Conservation (phyloP, 1,140 invertebrate genomes). For the Bombus polaris region DNA sequence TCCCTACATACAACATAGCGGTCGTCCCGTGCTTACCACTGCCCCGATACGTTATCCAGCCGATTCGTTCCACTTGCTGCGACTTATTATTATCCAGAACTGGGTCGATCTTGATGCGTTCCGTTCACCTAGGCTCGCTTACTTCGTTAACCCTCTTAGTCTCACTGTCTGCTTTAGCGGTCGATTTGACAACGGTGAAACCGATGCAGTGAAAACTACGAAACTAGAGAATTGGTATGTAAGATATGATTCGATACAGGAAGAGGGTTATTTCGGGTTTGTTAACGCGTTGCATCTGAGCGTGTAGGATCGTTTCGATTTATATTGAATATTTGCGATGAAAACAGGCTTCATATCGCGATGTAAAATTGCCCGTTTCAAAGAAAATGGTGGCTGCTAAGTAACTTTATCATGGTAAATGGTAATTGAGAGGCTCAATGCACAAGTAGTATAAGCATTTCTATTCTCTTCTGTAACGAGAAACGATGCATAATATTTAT, state of each 20-base stretch:
- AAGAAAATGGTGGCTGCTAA: not conserved
- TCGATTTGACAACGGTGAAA: not conserved
- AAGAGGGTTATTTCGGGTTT: not conserved
- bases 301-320: not conserved
- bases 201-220: not conserved
- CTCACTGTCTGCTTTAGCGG: not conserved
- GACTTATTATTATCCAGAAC: constrained; percentile 63
- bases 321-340: not conserved
- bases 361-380: not conserved
- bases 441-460: too few species aligned
- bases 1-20: not conserved
- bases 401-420: not conserved
- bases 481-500: too few species aligned
- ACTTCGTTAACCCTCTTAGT: constrained; percentile 29
- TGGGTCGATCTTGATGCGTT: constrained; percentile 67
- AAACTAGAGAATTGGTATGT: not conserved
- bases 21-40: not conserved
- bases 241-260: too few species aligned
- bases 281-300: not conserved
- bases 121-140: constrained; percentile 3
- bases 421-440: too few species aligned
- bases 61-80: constrained; percentile 56
- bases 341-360: not conserved
- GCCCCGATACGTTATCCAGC: constrained; percentile 51
- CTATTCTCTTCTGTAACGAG: too few species aligned